These are phyloP conservation scores for Heloderma charlesbogerti DNA, from an alignment of 2,113 vertebrate genomes.

Conservation along the genomic window DNA sequence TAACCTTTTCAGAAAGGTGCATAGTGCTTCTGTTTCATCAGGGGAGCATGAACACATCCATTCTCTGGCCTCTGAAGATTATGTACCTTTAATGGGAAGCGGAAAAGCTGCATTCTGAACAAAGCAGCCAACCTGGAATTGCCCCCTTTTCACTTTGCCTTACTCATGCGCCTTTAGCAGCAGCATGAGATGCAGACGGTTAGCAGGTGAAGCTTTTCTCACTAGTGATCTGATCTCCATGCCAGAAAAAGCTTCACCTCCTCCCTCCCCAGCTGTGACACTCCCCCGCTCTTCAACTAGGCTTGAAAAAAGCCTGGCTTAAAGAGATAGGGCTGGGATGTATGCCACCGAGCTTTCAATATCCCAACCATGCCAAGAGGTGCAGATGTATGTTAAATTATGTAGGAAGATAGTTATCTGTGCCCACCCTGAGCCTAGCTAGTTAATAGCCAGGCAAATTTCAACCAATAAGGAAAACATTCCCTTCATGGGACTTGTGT, in stretches of 20 bases:
- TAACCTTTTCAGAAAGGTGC: conserved; percentile 11
- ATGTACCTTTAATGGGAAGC: not conserved
- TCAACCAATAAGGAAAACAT: not conserved
- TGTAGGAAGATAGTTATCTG: not conserved
- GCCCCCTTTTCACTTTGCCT: not conserved
- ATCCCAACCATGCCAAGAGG: not conserved
- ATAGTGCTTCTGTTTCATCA: not conserved
- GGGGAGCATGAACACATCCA: not conserved
- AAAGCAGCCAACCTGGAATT: not conserved
- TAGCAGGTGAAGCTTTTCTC: not conserved
- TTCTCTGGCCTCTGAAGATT: not conserved
- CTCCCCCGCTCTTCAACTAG: not conserved
- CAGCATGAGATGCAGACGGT: too few species aligned
- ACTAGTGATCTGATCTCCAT: not conserved
- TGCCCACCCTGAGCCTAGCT: too few species aligned
- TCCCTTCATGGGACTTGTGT: too few species aligned
- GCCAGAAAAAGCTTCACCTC: too few species aligned
- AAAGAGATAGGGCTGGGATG: too few species aligned
- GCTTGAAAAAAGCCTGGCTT: too few species aligned
- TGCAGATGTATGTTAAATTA: not conserved
- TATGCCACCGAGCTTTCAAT: not conserved
- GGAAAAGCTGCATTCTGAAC: not conserved
- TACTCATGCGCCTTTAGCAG: not conserved
- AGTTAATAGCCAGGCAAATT: not conserved
- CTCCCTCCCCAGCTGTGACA: not conserved